phyloP scores from a whole-genome alignment of 2,797 vertebrate genomes.

The Pangasius sanitwongsei region DNA sequence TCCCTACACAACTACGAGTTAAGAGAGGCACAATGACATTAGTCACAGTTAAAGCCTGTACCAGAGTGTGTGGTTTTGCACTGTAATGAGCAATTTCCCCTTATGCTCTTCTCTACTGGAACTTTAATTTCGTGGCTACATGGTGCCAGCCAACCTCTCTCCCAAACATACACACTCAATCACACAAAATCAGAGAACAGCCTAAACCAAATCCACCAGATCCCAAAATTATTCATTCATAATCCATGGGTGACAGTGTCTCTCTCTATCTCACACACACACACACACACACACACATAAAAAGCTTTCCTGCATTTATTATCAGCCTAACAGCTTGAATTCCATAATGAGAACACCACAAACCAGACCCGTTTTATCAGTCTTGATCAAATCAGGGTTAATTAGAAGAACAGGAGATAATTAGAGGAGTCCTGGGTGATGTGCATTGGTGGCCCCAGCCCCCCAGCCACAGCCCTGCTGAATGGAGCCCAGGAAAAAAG shows the following conservation, averaged over 20 bases:
- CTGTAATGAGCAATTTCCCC: constrained; percentile 30
- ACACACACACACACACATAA: background rate
- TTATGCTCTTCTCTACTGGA: constrained; percentile 17
- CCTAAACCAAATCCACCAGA: constrained; percentile 4
- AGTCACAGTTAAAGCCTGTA: background rate
- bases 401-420: background rate
- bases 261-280: background rate
- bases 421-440: background rate
- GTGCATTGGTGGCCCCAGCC: constrained; percentile 10
- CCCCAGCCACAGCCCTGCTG: constrained; percentile 43
- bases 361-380: background rate
- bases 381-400: constrained; percentile 6
- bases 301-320: constrained; percentile 7
- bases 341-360: background rate
- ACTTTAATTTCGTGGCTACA: constrained; percentile 36
- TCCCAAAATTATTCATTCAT: background rate
- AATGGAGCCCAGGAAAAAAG: background rate
- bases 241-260: background rate
- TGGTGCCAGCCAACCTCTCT: background rate
- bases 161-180: background rate
- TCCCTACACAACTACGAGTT: background rate
- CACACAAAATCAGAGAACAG: background rate
- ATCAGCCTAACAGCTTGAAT: background rate
- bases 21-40: background rate
- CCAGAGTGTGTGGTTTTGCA: constrained; percentile 22